These are phyloP conservation scores for Branchipolynoe longqiensis DNA, from an alignment of 2,888 invertebrate genomes.

Conservation along the genomic window DNA sequence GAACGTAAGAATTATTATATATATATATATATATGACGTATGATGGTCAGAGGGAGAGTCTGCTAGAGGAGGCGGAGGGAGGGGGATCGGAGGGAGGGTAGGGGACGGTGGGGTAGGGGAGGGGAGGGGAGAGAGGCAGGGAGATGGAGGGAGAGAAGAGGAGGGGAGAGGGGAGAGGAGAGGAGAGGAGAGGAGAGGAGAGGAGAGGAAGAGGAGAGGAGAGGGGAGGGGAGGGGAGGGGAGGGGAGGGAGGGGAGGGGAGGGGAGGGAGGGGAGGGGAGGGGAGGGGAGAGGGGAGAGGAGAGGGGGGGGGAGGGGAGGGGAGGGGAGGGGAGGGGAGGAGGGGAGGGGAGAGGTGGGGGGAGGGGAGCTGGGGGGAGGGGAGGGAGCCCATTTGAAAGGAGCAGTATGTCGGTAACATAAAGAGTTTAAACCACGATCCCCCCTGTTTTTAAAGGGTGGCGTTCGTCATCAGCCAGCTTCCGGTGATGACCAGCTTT, in stretches of 20 bases:
- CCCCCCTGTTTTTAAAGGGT: too few relatives aligned
- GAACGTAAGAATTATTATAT: too few relatives aligned
- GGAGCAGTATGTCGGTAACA: too few relatives aligned
- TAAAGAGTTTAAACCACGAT: too few relatives aligned
- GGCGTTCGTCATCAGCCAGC: too few relatives aligned
- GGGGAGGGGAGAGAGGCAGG: conserved; percentile 13
- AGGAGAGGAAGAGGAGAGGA: not conserved
- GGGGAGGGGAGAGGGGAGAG: not conserved
- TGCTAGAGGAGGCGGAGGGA: too few relatives aligned
- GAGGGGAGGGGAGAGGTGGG: not conserved
- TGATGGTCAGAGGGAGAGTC: not conserved
- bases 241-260: not conserved
- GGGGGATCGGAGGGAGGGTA: not conserved
- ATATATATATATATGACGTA: too few relatives aligned
- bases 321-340: not conserved
- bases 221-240: not conserved
- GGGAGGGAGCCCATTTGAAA: too few relatives aligned
- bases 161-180: not conserved
- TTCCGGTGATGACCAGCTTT: too few relatives aligned
- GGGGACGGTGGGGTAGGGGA: not conserved
- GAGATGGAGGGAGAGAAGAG: conserved; percentile 1
- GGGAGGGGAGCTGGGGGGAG: not conserved
- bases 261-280: not conserved
- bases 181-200: not conserved
- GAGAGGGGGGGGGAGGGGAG: not conserved